Percentiles rank a stretch among this genome's conserved stretches.
Evolutionary conservation across 35 echinoderm and acorn worm species (phyloP).

Genomic region (Heliocidaris tuberculata): DNA sequence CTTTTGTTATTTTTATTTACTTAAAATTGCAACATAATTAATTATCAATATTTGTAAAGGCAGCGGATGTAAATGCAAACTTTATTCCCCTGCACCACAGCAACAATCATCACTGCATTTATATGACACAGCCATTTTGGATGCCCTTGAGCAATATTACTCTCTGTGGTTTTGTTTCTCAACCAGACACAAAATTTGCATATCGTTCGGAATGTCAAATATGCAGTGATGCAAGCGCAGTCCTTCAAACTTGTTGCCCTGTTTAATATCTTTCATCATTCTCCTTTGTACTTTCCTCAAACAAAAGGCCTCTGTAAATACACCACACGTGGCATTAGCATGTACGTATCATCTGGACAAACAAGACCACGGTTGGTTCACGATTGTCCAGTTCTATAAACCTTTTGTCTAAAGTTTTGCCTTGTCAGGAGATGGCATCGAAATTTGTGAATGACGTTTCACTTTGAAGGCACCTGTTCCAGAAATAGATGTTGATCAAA

Average conservation of each 20-base stretch:
- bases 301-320: background rate
- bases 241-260: background rate
- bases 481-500: background rate
- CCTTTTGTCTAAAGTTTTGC: background rate
- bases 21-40: background rate
- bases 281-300: background rate
- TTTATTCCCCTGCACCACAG: background rate
- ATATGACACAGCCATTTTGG: background rate
- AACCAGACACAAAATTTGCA: background rate
- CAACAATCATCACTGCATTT: background rate
- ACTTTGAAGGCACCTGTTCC: background rate
- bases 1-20: background rate
- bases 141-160: background rate
- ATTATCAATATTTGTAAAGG: background rate
- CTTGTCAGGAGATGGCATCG: background rate
- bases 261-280: background rate
- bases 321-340: background rate
- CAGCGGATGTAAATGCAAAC: background rate
- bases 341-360: background rate
- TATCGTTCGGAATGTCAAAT: constrained; percentile 16
- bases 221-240: constrained; percentile 32
- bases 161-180: background rate
- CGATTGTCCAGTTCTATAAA: background rate
- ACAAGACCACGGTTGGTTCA: background rate
- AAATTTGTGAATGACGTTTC: constrained; percentile 1